These are phyloP conservation scores for Oppia nitens DNA, from an alignment of 1,140 invertebrate genomes.

Conservation along the genomic window DNA sequence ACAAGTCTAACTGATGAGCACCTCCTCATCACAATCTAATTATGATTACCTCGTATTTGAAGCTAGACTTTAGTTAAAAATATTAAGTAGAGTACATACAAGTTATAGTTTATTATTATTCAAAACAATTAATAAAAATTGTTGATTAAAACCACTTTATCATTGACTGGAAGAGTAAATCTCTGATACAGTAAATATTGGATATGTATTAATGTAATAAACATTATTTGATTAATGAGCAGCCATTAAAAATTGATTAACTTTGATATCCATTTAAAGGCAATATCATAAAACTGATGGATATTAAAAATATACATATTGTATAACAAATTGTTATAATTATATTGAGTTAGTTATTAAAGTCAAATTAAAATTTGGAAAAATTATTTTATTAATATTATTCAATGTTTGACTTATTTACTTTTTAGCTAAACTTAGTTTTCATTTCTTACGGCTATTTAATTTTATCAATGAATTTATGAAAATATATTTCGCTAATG, in stretches of 20 bases:
- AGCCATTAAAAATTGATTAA: not conserved
- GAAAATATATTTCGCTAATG: too few relatives aligned
- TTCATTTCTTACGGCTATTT: too few relatives aligned
- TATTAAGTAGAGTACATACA: too few relatives aligned
- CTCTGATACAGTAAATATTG: too few relatives aligned
- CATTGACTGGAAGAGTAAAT: not conserved
- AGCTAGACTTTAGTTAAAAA: not conserved
- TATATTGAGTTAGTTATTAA: not conserved
- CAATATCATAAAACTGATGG: too few relatives aligned
- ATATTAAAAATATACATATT: too few relatives aligned
- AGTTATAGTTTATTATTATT: too few relatives aligned
- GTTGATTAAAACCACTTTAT: not conserved
- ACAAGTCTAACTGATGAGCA: too few relatives aligned
- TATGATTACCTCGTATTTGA: not conserved
- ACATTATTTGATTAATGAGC: not conserved
- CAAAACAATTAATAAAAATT: not conserved
- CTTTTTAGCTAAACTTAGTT: too few relatives aligned
- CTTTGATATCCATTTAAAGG: not conserved
- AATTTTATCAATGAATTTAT: too few relatives aligned
- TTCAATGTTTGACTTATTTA: too few relatives aligned
- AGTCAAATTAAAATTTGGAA: not conserved
- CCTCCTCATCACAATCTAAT: not conserved
- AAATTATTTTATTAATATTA: too few relatives aligned
- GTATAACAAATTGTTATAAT: not conserved
- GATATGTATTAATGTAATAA: not conserved